Evolutionary conservation across 2,888 invertebrate species (phyloP), one percentile per base, ranked within the genome.

Genomic region (Melieria omissa): DNA sequence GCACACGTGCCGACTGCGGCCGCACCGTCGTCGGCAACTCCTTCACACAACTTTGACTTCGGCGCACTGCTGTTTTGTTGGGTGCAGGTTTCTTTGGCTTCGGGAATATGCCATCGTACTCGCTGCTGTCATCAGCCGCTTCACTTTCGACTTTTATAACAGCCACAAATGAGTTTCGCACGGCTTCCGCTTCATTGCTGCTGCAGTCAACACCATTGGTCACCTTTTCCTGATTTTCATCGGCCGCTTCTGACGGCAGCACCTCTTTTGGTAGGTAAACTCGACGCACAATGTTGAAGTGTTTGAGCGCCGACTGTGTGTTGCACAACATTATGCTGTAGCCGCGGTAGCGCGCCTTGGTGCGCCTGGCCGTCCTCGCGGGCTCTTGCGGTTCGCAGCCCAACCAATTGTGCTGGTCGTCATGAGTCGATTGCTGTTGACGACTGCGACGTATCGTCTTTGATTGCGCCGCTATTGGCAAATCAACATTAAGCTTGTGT

Each of bases 201-300:
- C 78, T 81, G 2, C 55, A 0, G 41, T 79, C 29, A 46, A 7
- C 7, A 4, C 16, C 44, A 9, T n/a, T 74, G 68, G 4, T 41
- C 6, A 5, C 71, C n/a, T 42, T 3, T 12, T 44, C 10, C 8
- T 60, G 46, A 54, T 52, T 72, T 74, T 55, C 68, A 6, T 54
- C 68, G 57, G 45, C 10, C 45, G 63, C 64, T n/a, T 63, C 41
- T 9, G 41, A 7, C 71, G 73, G n/a, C 54, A 61, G 55, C 12
- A 57, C 47, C 52, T 58, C 9, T 7, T 65, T 57, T 5, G 73
- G 63, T 65, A 75, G 72, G 14, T 84, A 82, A 47, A 84, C 83
- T 9, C 83, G 82, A 7, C 85, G 80, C 46, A 77, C 77, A 45
- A 80, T 77, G 46, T 84, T 80, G n/a, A 85, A 85, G 8, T 76